These are phyloP conservation scores for Acleris emargana DNA, from an alignment of 2,888 invertebrate genomes.

Conservation along the genomic window DNA sequence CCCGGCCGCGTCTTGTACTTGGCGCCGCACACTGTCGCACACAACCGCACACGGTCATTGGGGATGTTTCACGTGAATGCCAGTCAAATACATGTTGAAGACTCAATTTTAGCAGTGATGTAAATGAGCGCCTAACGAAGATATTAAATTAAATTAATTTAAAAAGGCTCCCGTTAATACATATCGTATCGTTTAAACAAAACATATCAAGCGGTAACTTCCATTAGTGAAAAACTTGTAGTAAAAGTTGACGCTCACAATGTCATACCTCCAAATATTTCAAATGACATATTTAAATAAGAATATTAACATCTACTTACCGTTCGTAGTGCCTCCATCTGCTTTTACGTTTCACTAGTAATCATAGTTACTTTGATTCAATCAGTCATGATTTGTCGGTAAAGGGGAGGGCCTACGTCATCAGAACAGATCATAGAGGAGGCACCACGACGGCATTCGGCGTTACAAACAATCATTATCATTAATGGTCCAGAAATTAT, in stretches of 20 bases:
- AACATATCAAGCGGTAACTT: too few species aligned
- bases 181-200: too few species aligned
- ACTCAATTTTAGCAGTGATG: too few species aligned
- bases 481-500: conserved; percentile 70
- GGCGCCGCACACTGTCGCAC: conserved; percentile 94
- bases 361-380: conserved; percentile 1
- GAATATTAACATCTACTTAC: conserved; percentile 62
- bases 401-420: conserved; percentile 67
- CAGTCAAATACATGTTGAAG: background rate
- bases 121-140: too few species aligned
- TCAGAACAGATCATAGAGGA: conserved; percentile 81
- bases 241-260: background rate
- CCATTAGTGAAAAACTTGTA: too few species aligned
- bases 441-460: conserved; percentile 78
- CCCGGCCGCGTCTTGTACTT: conserved; percentile 98
- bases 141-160: too few species aligned
- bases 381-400: conserved; percentile 9
- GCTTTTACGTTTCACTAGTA: conserved; percentile 49
- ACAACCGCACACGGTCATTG: background rate
- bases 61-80: too few species aligned
- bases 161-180: too few species aligned
- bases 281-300: conserved; percentile 10
- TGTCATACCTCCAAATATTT: background rate
- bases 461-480: conserved; percentile 49
- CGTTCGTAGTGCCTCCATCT: conserved; percentile 75